These are phyloP conservation scores for Anser brachyrhynchus DNA, from an alignment of 2,113 vertebrate species.

Conservation along the genomic window DNA sequence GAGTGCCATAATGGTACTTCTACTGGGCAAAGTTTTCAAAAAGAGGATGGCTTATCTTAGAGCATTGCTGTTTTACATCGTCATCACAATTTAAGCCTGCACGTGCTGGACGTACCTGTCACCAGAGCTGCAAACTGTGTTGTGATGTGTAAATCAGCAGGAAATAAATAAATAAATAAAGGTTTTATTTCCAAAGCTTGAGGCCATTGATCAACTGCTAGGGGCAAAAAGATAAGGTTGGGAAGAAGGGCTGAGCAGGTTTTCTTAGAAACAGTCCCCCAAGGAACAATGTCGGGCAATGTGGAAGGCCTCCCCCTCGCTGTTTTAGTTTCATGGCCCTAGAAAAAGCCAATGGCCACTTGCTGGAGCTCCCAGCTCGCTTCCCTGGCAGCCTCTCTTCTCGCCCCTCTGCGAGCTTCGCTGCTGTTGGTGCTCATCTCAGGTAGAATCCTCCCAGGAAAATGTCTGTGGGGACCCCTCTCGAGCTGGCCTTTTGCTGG, in stretches of 20 bases:
- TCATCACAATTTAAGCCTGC: background rate
- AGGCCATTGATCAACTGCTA: background rate
- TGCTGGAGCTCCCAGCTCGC: background rate
- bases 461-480: background rate
- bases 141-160: background rate
- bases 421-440: background rate
- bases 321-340: background rate
- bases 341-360: background rate
- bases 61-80: background rate
- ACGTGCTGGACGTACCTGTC: background rate
- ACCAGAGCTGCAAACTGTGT: background rate
- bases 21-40: background rate
- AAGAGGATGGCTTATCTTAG: background rate
- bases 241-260: background rate
- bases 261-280: background rate
- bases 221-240: background rate
- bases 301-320: background rate
- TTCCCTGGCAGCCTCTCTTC: background rate
- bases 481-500: background rate
- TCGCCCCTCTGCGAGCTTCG: rapidly evolving
- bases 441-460: background rate
- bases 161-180: background rate
- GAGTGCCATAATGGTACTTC: background rate
- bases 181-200: background rate
- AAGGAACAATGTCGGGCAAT: background rate